Evolutionary conservation across 1,140 invertebrate species (phyloP), one percentile per base, ranked within the genome.

Genomic region (Bathynomus jamesi): DNA sequence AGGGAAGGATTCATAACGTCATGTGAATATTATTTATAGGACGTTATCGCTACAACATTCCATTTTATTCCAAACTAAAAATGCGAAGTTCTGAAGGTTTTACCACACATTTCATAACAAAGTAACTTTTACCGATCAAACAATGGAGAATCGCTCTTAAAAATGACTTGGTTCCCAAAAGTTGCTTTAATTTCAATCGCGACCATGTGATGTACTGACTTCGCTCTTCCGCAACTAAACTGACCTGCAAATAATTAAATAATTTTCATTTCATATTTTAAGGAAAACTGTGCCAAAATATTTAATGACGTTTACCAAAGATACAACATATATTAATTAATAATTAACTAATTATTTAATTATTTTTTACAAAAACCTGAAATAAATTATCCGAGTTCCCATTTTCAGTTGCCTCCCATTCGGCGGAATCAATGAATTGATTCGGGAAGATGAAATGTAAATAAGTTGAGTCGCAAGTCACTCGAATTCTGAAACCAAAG

Each of bases 391-490:
- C 88, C 60, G 87, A 87, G 80, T 88, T 89, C 21, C 40, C 40
- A 78, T 90, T 86, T 69, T 89, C 85, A 78, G 87, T 89, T 8
- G 90, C 88, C 78, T 93, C 91, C 89, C 90, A 94, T 83, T 94
- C 92, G 0, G 91, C 91, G 8, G 91, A 93, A 82, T 93, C 91
- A 25, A 94, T 87, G 79, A 94, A 93, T 81, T 94, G 90, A 81
- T 91, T 90, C 31, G 87, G 85, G 75, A 87, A 86, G 73, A 94
- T 88, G 82, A 88, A 89, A 82, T 94, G 92, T 28, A 94, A 85
- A 81, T 91, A 90, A 8, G 89, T 89, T 70, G 88, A 87, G 75
- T 91, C 90, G 79, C 90, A 93, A 60, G 88, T 91, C 64, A 93
- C 91, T 78, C 88, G 87, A 78, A 91, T 82, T 80, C 90, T 91